These are phyloP conservation scores for Nettapus auritus DNA, from an alignment of 2,113 vertebrate genomes.

Conservation along the genomic window DNA sequence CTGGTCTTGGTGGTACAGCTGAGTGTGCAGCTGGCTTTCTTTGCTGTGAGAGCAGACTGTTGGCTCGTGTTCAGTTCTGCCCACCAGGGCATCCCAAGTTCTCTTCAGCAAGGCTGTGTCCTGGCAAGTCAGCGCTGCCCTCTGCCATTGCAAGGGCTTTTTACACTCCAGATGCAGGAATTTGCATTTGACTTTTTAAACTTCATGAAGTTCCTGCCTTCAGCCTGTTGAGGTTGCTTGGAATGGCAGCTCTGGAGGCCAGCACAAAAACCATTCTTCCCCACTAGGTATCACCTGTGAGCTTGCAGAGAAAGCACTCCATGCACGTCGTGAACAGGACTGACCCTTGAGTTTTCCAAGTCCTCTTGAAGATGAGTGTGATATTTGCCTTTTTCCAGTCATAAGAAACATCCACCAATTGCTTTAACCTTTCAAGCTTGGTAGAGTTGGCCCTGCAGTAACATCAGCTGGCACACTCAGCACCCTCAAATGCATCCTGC, in stretches of 20 bases:
- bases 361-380: background rate
- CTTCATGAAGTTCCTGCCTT: background rate
- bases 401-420: background rate
- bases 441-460: background rate
- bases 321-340: background rate
- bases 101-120: background rate
- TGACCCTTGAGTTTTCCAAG: background rate
- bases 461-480: background rate
- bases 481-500: background rate
- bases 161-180: background rate
- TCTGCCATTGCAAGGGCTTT: background rate
- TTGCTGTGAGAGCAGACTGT: background rate
- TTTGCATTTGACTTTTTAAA: background rate
- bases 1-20: background rate
- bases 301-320: background rate
- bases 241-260: background rate
- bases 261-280: background rate
- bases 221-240: background rate
- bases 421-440: background rate
- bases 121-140: background rate
- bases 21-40: background rate
- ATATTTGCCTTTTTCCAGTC: background rate
- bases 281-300: background rate
- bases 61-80: background rate
- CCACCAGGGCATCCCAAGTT: background rate